These are phyloP conservation scores for Ranitomeya variabilis DNA, from an alignment of 2,113 vertebrate species.

Conservation along the genomic window DNA sequence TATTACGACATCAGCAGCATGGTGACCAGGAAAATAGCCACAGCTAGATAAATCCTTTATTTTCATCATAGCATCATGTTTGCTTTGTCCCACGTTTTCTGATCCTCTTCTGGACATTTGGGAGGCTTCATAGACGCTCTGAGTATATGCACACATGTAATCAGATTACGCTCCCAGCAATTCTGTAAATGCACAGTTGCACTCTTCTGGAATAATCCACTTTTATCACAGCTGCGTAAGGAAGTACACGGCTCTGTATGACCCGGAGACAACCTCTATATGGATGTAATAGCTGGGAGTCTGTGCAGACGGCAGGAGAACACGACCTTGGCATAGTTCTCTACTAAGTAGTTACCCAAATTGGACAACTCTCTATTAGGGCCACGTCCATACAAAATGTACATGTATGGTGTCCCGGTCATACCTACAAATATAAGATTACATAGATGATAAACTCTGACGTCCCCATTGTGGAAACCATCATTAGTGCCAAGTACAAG, in stretches of 20 bases:
- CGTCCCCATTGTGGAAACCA: not conserved
- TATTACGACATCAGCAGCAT: not conserved
- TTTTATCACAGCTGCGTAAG: not conserved
- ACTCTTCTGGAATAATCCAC: not conserved
- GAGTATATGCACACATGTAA: not conserved
- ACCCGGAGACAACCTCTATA: not conserved
- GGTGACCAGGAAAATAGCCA: not conserved
- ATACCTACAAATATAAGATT: not conserved
- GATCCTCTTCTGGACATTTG: not conserved
- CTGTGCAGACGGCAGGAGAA: too few relatives aligned
- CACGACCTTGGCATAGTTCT: too few relatives aligned
- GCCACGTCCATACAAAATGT: too few relatives aligned
- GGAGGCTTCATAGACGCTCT: not conserved
- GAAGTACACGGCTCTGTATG: not conserved
- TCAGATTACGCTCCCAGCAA: not conserved
- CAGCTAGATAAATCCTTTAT: too few relatives aligned
- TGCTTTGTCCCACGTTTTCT: not conserved
- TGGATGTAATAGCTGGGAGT: too few relatives aligned
- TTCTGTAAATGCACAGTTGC: conserved; percentile 18
- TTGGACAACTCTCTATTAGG: too few relatives aligned
- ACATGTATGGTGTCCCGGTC: not conserved
- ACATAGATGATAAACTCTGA: not conserved
- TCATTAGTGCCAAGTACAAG: not conserved
- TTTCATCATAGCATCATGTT: not conserved
- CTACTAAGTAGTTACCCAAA: too few relatives aligned